These are phyloP conservation scores for Aegotheles bennettii DNA, from an alignment of 2,113 vertebrate genomes.

Conservation along the genomic window DNA sequence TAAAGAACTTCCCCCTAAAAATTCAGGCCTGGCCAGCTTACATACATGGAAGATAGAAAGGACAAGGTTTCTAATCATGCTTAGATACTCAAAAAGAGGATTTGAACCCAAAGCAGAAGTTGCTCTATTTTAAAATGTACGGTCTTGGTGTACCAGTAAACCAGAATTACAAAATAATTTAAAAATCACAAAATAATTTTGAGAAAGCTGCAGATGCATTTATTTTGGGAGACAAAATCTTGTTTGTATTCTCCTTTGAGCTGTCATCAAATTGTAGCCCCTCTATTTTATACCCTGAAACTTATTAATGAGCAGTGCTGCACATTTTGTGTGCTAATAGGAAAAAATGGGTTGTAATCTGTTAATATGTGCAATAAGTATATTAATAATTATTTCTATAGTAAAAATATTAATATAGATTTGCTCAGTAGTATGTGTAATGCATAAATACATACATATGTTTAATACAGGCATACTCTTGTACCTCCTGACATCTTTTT, in stretches of 20 bases:
- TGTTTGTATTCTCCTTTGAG: neutral
- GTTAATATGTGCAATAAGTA: conserved; percentile 31
- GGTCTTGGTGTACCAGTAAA: neutral
- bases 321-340: conserved; percentile 34
- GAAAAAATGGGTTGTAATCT: conserved; percentile 19
- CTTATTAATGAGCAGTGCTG: neutral
- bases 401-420: conserved; percentile 62
- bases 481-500: conserved; percentile 4
- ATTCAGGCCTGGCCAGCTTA: neutral
- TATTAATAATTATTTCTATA: conserved; percentile 64
- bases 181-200: neutral
- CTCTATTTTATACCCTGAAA: no score
- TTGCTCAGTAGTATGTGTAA: conserved; percentile 63
- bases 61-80: neutral
- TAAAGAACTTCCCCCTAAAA: neutral
- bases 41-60: neutral
- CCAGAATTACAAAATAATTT: neutral
- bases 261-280: neutral
- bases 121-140: neutral
- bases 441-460: conserved; percentile 62
- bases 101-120: neutral
- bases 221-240: neutral
- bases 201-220: neutral
- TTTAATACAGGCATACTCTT: conserved; percentile 34
- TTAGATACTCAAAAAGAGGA: neutral